Evolutionary conservation across 2,888 invertebrate species (phyloP).

Genomic region (Zygogramma bicolorata): DNA sequence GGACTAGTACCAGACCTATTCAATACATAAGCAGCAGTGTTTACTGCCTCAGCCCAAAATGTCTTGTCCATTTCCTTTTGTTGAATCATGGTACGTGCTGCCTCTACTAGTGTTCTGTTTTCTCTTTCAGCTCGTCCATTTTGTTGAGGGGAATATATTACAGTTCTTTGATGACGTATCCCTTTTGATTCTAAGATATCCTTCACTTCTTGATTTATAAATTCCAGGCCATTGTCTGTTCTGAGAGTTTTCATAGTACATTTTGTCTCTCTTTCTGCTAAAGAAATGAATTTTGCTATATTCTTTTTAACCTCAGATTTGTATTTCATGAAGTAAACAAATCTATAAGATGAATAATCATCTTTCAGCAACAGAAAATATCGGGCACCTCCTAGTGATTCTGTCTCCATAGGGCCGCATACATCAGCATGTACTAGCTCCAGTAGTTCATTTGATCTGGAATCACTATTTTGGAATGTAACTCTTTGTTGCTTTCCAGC

Average conservation of each 20-base stretch:
- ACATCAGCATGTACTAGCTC: constrained; percentile 48
- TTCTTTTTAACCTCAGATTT: constrained; percentile 7
- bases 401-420: constrained; percentile 4
- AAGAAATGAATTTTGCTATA: constrained; percentile 10
- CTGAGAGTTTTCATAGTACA: constrained; percentile 13
- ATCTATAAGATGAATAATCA: constrained; percentile 4
- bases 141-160: not conserved
- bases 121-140: not conserved
- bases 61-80: too few relatives aligned
- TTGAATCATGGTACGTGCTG: too few relatives aligned
- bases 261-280: constrained; percentile 17
- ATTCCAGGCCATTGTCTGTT: constrained; percentile 18
- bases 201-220: constrained; percentile 8
- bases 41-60: too few relatives aligned
- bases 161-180: not conserved
- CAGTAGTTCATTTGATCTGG: constrained; percentile 46
- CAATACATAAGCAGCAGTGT: too few relatives aligned
- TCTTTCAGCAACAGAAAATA: constrained; percentile 1
- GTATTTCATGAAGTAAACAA: constrained; percentile 15
- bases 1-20: too few relatives aligned
- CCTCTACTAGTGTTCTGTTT: too few relatives aligned
- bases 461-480: constrained; percentile 45
- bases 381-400: not conserved
- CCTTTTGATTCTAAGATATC: constrained; percentile 7
- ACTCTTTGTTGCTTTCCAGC: constrained; percentile 53